Evolutionary conservation across 2,113 vertebrate genomes (phyloP).

Genomic region (Chiloscyllium plagiosum): DNA sequence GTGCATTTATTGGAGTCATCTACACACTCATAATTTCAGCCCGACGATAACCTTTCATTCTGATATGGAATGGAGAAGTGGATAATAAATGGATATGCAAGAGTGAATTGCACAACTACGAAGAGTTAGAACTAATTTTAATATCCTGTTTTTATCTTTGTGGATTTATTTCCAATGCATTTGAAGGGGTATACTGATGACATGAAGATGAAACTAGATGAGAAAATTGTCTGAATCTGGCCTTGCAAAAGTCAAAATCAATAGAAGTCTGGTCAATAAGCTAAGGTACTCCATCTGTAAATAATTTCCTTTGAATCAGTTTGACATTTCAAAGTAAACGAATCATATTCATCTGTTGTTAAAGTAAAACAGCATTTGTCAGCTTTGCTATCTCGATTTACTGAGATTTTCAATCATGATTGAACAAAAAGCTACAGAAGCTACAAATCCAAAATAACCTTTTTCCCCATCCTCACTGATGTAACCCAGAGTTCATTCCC

Average conservation of each 20-base stretch:
- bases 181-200: not conserved
- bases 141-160: not conserved
- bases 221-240: not conserved
- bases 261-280: not conserved
- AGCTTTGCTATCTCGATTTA: not conserved
- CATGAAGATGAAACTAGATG: not conserved
- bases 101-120: not conserved
- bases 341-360: not conserved
- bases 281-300: not conserved
- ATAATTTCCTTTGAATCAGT: not conserved
- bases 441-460: not conserved
- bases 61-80: not conserved
- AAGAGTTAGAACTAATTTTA: not conserved
- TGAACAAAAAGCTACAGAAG: not conserved
- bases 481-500: not conserved
- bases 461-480: not conserved
- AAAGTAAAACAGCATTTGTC: not conserved
- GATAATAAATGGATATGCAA: not conserved
- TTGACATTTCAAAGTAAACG: not conserved
- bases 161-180: not conserved
- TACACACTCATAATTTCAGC: not conserved
- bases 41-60: not conserved
- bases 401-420: not conserved
- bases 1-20: not conserved
- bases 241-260: not conserved